These are phyloP conservation scores for Paralichthys olivaceus DNA, from an alignment of 2,113 vertebrate genomes.

Conservation along the genomic window DNA sequence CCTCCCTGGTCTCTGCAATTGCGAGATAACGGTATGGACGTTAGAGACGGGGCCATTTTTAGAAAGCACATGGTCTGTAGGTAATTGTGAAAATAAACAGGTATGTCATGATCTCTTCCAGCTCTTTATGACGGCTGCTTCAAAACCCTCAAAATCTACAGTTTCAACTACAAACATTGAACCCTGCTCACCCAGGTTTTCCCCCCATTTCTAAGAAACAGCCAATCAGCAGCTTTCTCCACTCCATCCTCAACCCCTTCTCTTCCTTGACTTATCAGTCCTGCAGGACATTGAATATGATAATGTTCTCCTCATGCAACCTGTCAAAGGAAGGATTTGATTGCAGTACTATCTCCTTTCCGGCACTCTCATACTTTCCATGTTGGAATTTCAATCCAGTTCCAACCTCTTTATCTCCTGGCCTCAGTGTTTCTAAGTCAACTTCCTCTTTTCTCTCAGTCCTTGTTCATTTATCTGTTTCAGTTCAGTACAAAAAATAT, in stretches of 20 bases:
- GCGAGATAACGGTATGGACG: not conserved
- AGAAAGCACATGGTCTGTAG: constrained; percentile 3
- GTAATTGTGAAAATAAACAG: not conserved
- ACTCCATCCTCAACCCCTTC: not conserved
- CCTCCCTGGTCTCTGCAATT: not conserved
- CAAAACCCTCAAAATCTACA: not conserved
- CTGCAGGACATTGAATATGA: constrained; percentile 32
- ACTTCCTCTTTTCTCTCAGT: constrained; percentile 44
- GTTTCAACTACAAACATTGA: not conserved
- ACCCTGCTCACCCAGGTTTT: not conserved
- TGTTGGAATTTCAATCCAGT: constrained; percentile 52
- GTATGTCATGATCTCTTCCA: too few species aligned
- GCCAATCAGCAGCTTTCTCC: constrained; percentile 3
- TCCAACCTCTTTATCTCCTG: constrained; percentile 41
- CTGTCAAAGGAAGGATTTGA: constrained; percentile 62
- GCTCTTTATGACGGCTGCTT: not conserved
- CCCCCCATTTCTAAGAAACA: not conserved
- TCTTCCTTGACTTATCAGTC: constrained; percentile 23
- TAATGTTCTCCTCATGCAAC: constrained; percentile 33
- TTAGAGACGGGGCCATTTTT: not conserved
- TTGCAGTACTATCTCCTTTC: constrained; percentile 51
- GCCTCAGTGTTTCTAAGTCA: constrained; percentile 30
- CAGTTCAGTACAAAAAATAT: constrained; percentile 31
- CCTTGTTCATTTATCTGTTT: constrained; percentile 27
- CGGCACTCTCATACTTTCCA: constrained; percentile 44